Evolutionary conservation across 2,888 invertebrate species (phyloP), one percentile per base, ranked within the genome.

Genomic region (Thymelicus lineola): DNA sequence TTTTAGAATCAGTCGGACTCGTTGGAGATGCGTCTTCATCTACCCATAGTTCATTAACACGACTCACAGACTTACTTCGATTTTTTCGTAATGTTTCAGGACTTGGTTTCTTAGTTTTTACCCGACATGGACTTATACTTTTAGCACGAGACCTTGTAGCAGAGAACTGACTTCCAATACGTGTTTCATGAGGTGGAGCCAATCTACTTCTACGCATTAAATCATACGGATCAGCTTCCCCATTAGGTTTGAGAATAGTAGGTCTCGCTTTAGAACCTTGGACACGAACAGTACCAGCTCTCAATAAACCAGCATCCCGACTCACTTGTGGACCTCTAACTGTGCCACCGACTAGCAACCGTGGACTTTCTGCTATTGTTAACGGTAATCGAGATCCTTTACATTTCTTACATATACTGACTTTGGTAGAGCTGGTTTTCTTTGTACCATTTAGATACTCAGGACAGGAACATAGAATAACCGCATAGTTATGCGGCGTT

Each of bases 331-430:
- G 93, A 72, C 95, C 91, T 76, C 95, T 91, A 3, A 96, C 95
- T 38, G 96, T 97, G 63, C 96, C 97, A 70, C 93, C 93, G 20
- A 93, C 89, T 69, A 92, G 78, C 76, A 93, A 80, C 53, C 93
- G 85, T 72, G 93, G 91, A 77, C 91, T 92, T 77, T 96, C 97
- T 77, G 95, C 94, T 82, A 94, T 89, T 72, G 96, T 95, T 79
- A 97, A 93, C 72, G 97, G 96, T 81, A 97, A 90, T 76, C 97
- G 95, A 82, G 97, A 96, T 80, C 97, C 97, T 83, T 97, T 97
- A 91, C 97, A 97, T 94, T 97, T 97, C 90, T 97, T 96, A 94
- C 97, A 97, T 80, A 96, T 95, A 85, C 95, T 95, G 81, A 97
- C 96, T 86, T 96, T 95, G 90, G 96, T 97, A 82, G 95, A 95